These are phyloP conservation scores for Oreochromis spilurus DNA, from an alignment of 2,113 vertebrate species.

Conservation along the genomic window DNA sequence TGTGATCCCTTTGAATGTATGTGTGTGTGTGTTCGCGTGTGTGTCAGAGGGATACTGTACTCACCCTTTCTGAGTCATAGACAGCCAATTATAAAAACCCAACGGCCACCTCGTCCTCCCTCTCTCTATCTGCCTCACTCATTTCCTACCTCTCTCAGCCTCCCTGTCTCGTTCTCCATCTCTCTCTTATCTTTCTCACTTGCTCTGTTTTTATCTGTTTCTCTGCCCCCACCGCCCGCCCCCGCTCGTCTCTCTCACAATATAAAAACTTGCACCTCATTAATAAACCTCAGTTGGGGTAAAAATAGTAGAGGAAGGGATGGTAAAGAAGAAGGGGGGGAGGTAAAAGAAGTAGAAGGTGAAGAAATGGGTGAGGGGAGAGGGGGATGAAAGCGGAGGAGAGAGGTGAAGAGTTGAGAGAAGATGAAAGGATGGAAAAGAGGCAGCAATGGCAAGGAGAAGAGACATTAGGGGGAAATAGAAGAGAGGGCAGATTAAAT, in stretches of 20 bases:
- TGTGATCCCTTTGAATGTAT: conserved; percentile 36
- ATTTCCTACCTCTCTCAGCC: conserved; percentile 4
- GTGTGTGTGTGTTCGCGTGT: background rate
- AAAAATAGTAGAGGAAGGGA: background rate
- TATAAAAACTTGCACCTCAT: background rate
- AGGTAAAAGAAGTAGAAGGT: background rate
- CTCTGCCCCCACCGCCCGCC: background rate
- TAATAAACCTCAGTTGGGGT: conserved; percentile 28
- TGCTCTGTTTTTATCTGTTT: background rate
- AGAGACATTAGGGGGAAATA: background rate
- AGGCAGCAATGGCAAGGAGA: background rate
- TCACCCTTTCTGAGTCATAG: conserved; percentile 44
- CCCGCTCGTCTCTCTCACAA: background rate
- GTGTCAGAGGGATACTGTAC: conserved; percentile 26
- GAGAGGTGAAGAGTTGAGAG: conserved; percentile 24
- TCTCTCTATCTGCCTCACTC: background rate
- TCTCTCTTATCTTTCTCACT: background rate
- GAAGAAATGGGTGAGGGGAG: background rate
- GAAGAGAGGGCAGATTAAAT: conserved; percentile 12
- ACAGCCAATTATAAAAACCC: conserved; percentile 64
- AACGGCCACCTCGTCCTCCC: conserved; percentile 39
- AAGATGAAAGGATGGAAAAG: background rate
- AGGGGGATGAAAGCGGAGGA: background rate
- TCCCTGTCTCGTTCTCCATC: background rate
- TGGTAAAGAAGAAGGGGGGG: background rate